Base-by-base conservation (phyloP, 2,888 invertebrate species). In the Drosophila koepferae region DNA sequence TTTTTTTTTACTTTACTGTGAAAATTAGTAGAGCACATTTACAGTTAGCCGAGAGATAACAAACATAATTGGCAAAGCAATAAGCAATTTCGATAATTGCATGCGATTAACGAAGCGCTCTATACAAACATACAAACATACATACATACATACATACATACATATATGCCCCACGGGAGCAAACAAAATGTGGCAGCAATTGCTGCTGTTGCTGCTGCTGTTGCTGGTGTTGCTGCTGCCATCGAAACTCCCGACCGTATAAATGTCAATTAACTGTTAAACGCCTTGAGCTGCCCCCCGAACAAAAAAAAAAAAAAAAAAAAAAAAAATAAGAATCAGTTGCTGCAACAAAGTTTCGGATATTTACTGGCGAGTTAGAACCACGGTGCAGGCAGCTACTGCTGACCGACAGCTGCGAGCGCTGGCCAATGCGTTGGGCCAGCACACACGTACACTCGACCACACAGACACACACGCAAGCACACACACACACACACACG, bases 191-290 rank as follows among this genome's bases (percentile, higher is more conserved):
- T 28, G 56, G 64, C 64, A 69, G 51, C 60, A 38, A 56, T n/a
- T 16, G 41, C 34, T 41, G 49, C 18, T 46, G 38, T 31, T 48
- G 12, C 10, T 20, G 28, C n/a, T 40, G 41, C 12, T 34, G 18
- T 36, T 18, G 8, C 8, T 28, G 44, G 5, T 36, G 34, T 23
- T 36, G 18, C 48, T 38, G 34, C 34, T 28, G 31, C 49, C 58
- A 31, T 31, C 43, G 23, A 18, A 46, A 49, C 72, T 48, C 41
- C 12, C 64, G 23, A 51, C 49, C 61, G 74, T 67, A 54, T 78
- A 51, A 61, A 63, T 78, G 78, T 70, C 77, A 86, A 84, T 86
- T 84, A 83, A 64, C 63, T 56, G 77, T 68, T 72, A 74, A 77
- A 72, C 74, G 79, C 72, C 86, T 83, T 74, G 59, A 72, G 66